Conservation (phyloP, 1,140 invertebrate species). For the Atta colombica region DNA sequence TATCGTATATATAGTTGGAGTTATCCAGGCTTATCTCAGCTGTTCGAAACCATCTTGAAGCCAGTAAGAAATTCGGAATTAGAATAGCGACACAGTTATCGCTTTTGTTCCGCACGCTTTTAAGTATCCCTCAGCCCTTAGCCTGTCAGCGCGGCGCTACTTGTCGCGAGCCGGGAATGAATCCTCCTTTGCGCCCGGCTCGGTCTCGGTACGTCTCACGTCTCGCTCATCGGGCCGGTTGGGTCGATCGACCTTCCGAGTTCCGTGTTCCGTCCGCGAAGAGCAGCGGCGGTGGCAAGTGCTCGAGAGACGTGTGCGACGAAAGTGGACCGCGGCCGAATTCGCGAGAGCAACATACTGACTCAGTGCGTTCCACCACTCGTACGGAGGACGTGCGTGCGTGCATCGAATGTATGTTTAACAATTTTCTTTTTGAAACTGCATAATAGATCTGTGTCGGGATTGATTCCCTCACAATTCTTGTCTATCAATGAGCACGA, state of each 20-base stretch:
- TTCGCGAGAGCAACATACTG: background rate
- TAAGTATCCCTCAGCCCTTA: background rate
- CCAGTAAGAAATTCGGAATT: background rate
- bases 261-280: background rate
- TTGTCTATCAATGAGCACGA: background rate
- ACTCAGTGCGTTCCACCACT: background rate
- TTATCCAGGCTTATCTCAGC: background rate
- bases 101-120: background rate
- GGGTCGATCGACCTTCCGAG: slow-evolving; percentile 48
- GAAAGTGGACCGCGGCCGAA: slow-evolving; percentile 47
- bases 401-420: background rate
- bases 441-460: background rate
- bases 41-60: background rate
- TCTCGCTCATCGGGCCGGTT: background rate
- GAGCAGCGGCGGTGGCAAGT: background rate
- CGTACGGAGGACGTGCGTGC: background rate
- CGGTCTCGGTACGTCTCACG: background rate
- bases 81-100: background rate
- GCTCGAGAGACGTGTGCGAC: slow-evolving; percentile 7
- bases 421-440: background rate
- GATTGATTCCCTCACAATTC: background rate
- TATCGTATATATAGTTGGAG: background rate
- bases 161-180: background rate
- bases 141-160: slow-evolving; percentile 25
- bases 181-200: background rate